phyloP scores from a whole-genome alignment of 2,797 vertebrate genomes.

The Trichosurus vulpecula region DNA sequence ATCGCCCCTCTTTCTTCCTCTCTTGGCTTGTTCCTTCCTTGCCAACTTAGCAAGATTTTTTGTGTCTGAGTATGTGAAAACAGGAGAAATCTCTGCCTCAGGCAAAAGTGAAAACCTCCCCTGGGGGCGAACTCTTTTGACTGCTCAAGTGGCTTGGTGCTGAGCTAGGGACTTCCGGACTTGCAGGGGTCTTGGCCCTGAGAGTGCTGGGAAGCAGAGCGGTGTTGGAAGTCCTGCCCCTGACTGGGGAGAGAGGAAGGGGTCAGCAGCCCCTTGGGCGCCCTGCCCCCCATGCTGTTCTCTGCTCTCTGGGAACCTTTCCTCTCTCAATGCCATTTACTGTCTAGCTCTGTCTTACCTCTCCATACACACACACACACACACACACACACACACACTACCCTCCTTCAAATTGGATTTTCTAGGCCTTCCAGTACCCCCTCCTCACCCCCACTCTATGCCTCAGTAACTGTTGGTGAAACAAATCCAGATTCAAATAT shows the following conservation, averaged over 20 bases:
- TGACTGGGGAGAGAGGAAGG: background rate
- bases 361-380: background rate
- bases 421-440: conserved; percentile 16
- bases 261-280: background rate
- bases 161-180: background rate
- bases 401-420: conserved; percentile 23
- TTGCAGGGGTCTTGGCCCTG: conserved; percentile 3
- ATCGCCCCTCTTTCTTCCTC: background rate
- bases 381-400: background rate
- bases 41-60: conserved; percentile 44
- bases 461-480: conserved; percentile 76
- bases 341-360: background rate
- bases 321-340: background rate
- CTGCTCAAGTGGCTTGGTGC: background rate
- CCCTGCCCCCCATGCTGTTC: too few relatives aligned
- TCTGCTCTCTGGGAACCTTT: background rate
- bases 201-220: background rate
- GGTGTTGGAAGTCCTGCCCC: conserved; percentile 52
- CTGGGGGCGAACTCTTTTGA: conserved; percentile 40
- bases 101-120: conserved; percentile 68
- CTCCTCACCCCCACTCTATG: conserved; percentile 38
- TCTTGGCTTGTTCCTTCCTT: conserved; percentile 58
- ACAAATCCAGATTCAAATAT: conserved; percentile 77
- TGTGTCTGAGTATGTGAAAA: conserved; percentile 30
- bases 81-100: conserved; percentile 72